Evolutionary conservation across 2,797 vertebrate genomes (phyloP), one percentile per base, ranked within the genome.

Genomic region (Pyrocephalus nanus): DNA sequence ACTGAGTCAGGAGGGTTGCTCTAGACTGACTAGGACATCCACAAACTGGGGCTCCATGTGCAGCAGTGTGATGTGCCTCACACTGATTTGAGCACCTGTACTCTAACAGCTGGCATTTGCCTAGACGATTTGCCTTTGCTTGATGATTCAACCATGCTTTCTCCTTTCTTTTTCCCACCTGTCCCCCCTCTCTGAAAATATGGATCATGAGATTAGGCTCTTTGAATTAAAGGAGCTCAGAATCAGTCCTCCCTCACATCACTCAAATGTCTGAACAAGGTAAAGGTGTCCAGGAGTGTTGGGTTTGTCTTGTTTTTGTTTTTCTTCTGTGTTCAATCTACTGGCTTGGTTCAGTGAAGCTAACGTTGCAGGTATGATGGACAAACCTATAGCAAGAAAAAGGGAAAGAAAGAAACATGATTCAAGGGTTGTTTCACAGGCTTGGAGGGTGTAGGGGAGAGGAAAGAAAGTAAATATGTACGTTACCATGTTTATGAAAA

Each of bases 381-480:
- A 96, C 72, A 96, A 97, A 96, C 54, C 91, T 83, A 74, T 79
- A 96, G 95, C 90, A 98, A 97, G 36, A 92, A 50, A 81, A 86
- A 85, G 15, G 18, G 38, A 69, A 67, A 88, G 69, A 48, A 90
- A 70, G 60, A 70, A 77, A 5, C 3, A 4, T 26, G 15, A 20
- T n/a, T 89, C 50, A 54, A 7, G 57, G 15, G 8, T 58, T 82
- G 25, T 34, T 93, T 86, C 30, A 8, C 60, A 67, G 58, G 26
- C 36, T 64, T 72, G 36, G 23, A 48, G 66, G 53, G 22, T 43
- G 42, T n/a, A 69, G 55, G 20, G 32, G 22, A 71, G 12, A 4
- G 21, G 47, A 76, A 79, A 72, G 21, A 96, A 96, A 88, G 53
- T 79, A 97, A 97, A 97, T 97, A 96, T 94, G 88, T 92, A 92